Evolutionary conservation across 92 coral and sea anemone genomes (phyloP).

Genomic region (Bergia puertoricense): DNA sequence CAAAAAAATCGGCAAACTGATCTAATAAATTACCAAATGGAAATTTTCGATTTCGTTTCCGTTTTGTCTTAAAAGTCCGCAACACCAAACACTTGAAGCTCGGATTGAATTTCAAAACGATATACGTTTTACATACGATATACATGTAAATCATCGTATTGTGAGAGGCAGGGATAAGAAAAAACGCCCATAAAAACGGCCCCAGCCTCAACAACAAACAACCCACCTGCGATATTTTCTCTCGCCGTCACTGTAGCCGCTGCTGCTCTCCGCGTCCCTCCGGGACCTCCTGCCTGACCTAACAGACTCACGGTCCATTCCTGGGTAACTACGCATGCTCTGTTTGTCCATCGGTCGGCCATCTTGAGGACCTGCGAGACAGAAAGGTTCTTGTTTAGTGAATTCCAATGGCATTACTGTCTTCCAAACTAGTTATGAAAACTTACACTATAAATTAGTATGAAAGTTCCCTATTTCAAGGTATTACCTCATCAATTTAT

Average conservation of each 20-base stretch:
- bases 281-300: slow-evolving; percentile 85
- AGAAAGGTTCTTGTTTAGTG: background rate
- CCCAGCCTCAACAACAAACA: background rate
- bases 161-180: too few species aligned
- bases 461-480: background rate
- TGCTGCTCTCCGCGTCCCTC: slow-evolving; percentile 78
- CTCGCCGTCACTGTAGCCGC: slow-evolving; percentile 85
- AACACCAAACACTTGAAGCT: too few species aligned
- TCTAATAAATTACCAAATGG: too few species aligned
- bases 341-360: slow-evolving; percentile 84
- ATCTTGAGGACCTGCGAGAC: slow-evolving; percentile 47
- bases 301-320: slow-evolving; percentile 91
- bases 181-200: background rate
- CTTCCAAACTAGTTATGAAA: background rate
- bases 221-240: slow-evolving; percentile 69
- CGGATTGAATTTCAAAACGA: too few species aligned
- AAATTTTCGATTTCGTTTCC: too few species aligned
- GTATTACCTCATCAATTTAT: background rate
- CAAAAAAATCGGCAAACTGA: too few species aligned
- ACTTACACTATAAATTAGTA: background rate
- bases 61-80: too few species aligned
- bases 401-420: background rate
- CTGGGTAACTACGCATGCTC: slow-evolving; percentile 89
- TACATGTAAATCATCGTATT: background rate
- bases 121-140: background rate